phyloP scores from a whole-genome alignment of 2,797 vertebrate species.

The Acanthiza pusilla region DNA sequence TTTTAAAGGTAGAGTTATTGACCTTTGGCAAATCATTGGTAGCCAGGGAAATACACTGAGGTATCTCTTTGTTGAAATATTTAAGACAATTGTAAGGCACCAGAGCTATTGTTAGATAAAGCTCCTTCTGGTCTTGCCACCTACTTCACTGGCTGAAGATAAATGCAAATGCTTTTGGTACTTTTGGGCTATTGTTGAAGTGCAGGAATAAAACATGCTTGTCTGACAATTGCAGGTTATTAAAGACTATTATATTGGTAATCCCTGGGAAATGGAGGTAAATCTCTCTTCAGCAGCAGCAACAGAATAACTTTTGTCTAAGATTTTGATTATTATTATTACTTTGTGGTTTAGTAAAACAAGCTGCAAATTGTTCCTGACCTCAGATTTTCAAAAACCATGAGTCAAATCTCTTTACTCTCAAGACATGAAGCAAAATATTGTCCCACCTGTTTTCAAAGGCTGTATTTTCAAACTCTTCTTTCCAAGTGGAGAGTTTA shows the following conservation, averaged over 20 bases:
- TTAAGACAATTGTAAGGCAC: constrained; percentile 34
- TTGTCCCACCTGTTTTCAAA: not conserved
- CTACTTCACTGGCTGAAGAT: constrained; percentile 34
- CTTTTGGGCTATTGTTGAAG: constrained; percentile 28
- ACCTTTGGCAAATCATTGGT: constrained; percentile 17
- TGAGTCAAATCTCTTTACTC: not conserved
- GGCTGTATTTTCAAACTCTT: not conserved
- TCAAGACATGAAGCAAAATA: not conserved
- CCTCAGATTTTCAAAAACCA: constrained; percentile 25
- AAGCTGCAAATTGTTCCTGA: constrained; percentile 45
- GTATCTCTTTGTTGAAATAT: constrained; percentile 49
- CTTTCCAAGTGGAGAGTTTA: not conserved
- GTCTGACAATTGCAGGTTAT: constrained; percentile 51
- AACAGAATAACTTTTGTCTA: constrained; percentile 12
- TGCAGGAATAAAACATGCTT: constrained; percentile 23
- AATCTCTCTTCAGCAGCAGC: constrained; percentile 10
- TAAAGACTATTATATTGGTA: constrained; percentile 48
- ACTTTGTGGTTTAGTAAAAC: constrained; percentile 20
- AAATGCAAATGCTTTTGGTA: constrained; percentile 47
- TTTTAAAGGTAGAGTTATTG: constrained; percentile 21
- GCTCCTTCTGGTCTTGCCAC: constrained; percentile 31
- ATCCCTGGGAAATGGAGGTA: constrained; percentile 33
- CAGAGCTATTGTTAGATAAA: constrained; percentile 33
- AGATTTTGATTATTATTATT: constrained; percentile 54
- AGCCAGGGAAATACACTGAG: constrained; percentile 16